phyloP scores from a whole-genome alignment of 92 coral and sea anemone genomes.

The Metridium senile region DNA sequence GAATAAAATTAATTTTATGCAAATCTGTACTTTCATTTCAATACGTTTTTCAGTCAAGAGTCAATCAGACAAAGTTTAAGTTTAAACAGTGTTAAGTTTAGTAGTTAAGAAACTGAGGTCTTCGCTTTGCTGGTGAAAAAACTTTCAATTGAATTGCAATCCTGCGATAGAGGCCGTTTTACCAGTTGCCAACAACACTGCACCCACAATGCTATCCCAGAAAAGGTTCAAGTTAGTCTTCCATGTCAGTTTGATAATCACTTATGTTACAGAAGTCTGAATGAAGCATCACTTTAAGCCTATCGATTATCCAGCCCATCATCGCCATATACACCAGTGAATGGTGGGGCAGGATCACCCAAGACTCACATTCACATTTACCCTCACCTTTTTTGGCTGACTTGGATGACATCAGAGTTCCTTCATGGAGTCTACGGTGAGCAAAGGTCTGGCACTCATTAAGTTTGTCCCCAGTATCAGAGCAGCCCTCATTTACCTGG shows the following conservation, averaged over 20 bases:
- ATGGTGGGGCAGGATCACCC: conserved; percentile 8
- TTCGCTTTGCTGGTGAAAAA: conserved; percentile 36
- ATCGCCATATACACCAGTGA: conserved; percentile 16
- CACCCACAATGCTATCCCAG: conserved; percentile 10
- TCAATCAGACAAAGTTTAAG: background rate
- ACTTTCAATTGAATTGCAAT: conserved; percentile 26
- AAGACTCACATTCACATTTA: conserved; percentile 13
- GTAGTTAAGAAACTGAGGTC: conserved; percentile 23
- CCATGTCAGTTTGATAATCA: conserved; percentile 24
- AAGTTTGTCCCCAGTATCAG: conserved; percentile 11
- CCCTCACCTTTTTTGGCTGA: conserved; percentile 23
- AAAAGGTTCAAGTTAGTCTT: conserved; percentile 6
- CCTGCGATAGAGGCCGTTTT: conserved; percentile 22
- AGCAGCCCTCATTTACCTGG: conserved; percentile 10
- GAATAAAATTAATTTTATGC: background rate
- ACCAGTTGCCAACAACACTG: conserved; percentile 22
- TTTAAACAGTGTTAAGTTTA: background rate
- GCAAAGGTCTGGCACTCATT: conserved; percentile 4
- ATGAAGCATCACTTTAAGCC: conserved; percentile 23
- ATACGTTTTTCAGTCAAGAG: background rate
- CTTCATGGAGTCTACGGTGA: conserved; percentile 11
- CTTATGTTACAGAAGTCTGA: conserved; percentile 19
- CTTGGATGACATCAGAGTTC: conserved; percentile 13
- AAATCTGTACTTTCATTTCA: background rate
- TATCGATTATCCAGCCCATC: conserved; percentile 14